phyloP scores from a whole-genome alignment of 2,113 vertebrate species.

The Vidua macroura region DNA sequence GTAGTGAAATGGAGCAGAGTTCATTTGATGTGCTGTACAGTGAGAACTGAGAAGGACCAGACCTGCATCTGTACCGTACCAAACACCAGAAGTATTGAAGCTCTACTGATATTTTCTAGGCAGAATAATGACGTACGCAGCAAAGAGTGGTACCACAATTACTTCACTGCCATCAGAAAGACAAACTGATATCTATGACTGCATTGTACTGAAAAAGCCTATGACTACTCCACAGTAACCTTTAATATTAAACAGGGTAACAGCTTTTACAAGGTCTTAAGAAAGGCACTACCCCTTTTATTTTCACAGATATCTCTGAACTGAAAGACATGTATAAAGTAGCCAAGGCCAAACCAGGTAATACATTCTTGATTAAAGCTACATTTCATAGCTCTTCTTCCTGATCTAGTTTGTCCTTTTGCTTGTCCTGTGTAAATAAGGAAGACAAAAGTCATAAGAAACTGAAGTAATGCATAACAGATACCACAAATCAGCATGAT shows the following conservation, averaged over 20 bases:
- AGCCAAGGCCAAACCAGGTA: not conserved
- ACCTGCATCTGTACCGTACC: not conserved
- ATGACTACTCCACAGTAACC: not conserved
- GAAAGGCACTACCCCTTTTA: not conserved
- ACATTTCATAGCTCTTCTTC: not conserved
- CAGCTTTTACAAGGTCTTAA: conserved; percentile 22
- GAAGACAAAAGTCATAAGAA: conserved; percentile 30
- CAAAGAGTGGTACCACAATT: not conserved
- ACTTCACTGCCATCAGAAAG: conserved; percentile 7
- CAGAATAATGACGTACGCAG: not conserved
- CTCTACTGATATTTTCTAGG: conserved; percentile 13
- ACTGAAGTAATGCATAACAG: conserved; percentile 37
- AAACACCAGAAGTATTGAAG: conserved; percentile 20
- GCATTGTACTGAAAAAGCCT: not conserved
- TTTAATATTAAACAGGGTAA: conserved; percentile 3
- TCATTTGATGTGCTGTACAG: not conserved
- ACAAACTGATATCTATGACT: not conserved
- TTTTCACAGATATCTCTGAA: not conserved
- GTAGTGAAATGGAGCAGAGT: not conserved
- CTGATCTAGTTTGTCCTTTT: conserved; percentile 3
- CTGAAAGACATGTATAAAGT: not conserved
- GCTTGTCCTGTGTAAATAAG: conserved; percentile 2
- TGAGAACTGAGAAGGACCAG: not conserved
- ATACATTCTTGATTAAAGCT: not conserved
- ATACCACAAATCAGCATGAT: conserved; percentile 30